A percentile compares a stretch with the other conserved stretches of the same genome.
Conservation (phyloP, 1,140 invertebrate species). For the Plodia interpunctella region DNA sequence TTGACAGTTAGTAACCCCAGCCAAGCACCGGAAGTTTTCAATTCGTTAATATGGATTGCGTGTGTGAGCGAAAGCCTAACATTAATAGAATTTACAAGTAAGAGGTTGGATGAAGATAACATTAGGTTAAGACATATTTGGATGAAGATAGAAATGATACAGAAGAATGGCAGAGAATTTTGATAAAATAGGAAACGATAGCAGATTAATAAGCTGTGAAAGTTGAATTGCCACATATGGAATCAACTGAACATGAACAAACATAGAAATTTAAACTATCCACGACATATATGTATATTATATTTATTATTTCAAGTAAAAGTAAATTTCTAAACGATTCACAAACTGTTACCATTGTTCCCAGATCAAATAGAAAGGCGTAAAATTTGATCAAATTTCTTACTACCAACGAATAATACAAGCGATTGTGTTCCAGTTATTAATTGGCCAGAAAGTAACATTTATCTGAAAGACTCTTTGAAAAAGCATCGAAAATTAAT, state of each 20-base stretch:
- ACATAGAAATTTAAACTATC: too few relatives aligned
- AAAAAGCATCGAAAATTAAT: slow-evolving; percentile 5
- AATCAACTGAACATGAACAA: too few relatives aligned
- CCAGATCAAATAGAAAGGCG: not conserved
- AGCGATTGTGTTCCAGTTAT: not conserved
- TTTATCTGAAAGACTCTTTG: slow-evolving; percentile 12
- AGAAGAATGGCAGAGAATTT: too few relatives aligned
- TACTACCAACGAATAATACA: not conserved
- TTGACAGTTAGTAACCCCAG: slow-evolving; percentile 27
- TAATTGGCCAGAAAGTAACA: not conserved
- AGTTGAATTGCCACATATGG: too few relatives aligned
- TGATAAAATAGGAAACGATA: too few relatives aligned
- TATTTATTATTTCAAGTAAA: too few relatives aligned
- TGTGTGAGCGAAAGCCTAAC: slow-evolving; percentile 15
- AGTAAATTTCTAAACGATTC: too few relatives aligned
- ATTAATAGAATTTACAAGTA: slow-evolving; percentile 1
- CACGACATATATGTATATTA: too few relatives aligned
- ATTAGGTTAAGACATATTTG: too few relatives aligned
- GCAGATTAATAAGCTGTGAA: too few relatives aligned
- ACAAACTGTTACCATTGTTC: not conserved
- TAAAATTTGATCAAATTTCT: not conserved
- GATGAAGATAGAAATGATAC: too few relatives aligned
- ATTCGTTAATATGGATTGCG: slow-evolving; percentile 19
- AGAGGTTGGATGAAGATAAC: too few relatives aligned
- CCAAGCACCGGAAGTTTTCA: slow-evolving; percentile 25